These are phyloP conservation scores for Pyrochroa serraticornis DNA, from an alignment of 2,888 invertebrate species.

Conservation along the genomic window DNA sequence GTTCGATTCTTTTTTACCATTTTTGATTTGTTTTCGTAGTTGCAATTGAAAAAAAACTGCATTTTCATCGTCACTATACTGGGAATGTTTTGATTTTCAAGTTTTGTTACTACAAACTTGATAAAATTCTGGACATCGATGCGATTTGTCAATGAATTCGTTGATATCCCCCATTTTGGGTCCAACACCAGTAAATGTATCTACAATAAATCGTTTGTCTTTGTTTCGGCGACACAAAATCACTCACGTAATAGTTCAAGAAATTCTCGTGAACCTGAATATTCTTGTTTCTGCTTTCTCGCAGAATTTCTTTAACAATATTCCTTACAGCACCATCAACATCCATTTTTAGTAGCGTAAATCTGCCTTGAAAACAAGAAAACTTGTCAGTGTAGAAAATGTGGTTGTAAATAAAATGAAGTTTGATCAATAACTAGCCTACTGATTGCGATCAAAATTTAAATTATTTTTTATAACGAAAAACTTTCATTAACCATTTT, in stretches of 20 bases:
- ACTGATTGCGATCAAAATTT: no score
- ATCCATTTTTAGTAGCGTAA: conserved; percentile 3
- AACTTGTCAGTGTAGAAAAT: neutral
- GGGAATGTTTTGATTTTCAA: conserved; percentile 53
- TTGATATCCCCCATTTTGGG: conserved; percentile 63
- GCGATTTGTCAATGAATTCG: conserved; percentile 58
- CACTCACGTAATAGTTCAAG: conserved; percentile 58
- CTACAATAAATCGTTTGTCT: conserved; percentile 1
- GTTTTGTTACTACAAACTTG: conserved; percentile 59
- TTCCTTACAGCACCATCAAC: conserved; percentile 56
- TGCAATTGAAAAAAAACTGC: conserved; percentile 66
- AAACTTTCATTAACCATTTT: no score
- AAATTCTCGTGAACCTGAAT: conserved; percentile 61
- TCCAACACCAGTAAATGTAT: conserved; percentile 63
- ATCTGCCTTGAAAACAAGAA: no score
- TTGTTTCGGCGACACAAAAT: no score
- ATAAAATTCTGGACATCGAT: conserved; percentile 63
- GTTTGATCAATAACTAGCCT: no score
- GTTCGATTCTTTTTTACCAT: conserved; percentile 62
- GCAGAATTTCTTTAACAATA: conserved; percentile 64
- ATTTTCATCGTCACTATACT: conserved; percentile 66
- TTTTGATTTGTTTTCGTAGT: conserved; percentile 62
- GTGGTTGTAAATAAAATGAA: neutral
- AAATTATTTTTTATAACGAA: no score
- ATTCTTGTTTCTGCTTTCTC: conserved; percentile 58